Evolutionary conservation across 2,888 invertebrate genomes (phyloP).

Genomic region (Agrilus biguttatus): DNA sequence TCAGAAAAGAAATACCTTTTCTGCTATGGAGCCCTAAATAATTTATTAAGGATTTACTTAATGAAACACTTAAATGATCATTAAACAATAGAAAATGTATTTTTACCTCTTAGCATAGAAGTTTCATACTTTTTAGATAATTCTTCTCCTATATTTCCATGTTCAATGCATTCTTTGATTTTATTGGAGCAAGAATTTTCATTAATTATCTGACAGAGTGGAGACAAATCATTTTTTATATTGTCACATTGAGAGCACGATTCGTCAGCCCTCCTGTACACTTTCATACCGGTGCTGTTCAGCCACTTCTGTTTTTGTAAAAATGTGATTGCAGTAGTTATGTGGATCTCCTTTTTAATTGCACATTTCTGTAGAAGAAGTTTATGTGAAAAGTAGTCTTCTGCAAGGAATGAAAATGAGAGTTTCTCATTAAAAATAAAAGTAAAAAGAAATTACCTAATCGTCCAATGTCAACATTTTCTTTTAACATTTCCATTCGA

Average conservation of each 20-base stretch:
- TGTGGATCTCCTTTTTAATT: not conserved
- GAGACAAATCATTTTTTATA: not conserved
- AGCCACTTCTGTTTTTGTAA: not conserved
- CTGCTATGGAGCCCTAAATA: no score
- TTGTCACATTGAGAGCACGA: slow-evolving; percentile 6
- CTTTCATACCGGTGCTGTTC: not conserved
- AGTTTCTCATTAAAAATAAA: not conserved
- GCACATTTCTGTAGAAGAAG: slow-evolving; percentile 12
- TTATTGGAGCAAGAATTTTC: no score
- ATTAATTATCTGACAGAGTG: no score
- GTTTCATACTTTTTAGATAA: slow-evolving; percentile 10
- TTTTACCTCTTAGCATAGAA: slow-evolving; percentile 13
- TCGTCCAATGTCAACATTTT: slow-evolving; percentile 8
- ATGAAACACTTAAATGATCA: no score
- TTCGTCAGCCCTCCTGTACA: not conserved
- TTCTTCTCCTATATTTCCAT: slow-evolving; percentile 1
- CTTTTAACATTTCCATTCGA: no score
- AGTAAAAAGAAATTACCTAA: slow-evolving; percentile 13
- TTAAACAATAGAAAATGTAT: not conserved
- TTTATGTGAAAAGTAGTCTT: slow-evolving; percentile 13
- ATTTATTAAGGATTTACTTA: no score
- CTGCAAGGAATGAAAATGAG: slow-evolving; percentile 9
- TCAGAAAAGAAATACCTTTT: no score
- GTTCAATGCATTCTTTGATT: no score
- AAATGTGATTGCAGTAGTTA: no score